A percentile compares a stretch with the other conserved stretches of the same genome.
Evolutionary conservation across 2,888 invertebrate genomes (phyloP).

Genomic region (Chymomyza fuscimana): DNA sequence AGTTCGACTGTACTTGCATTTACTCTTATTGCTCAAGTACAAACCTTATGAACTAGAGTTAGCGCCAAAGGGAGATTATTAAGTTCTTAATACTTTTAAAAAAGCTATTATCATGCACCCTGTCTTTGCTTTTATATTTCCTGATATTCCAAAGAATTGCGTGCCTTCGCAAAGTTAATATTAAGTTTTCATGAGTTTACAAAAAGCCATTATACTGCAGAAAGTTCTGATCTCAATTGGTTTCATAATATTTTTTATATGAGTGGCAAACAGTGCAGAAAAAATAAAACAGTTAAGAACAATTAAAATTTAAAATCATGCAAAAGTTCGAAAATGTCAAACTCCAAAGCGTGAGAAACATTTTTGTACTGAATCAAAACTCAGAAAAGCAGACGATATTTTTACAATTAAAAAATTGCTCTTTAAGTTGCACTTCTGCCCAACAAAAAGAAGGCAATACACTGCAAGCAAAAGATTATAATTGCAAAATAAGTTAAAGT

Average conservation of each 20-base stretch:
- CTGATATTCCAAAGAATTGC: constrained; percentile 3
- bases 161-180: not conserved
- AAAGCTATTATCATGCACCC: too few relatives aligned
- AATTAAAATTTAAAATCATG: constrained; percentile 78
- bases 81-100: too few relatives aligned
- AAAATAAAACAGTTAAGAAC: constrained; percentile 71
- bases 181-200: not conserved
- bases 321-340: constrained; percentile 80
- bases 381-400: constrained; percentile 64
- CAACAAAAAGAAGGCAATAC: constrained; percentile 22
- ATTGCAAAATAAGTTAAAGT: not conserved
- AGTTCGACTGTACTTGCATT: too few relatives aligned
- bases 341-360: constrained; percentile 79
- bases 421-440: constrained; percentile 42
- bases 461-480: constrained; percentile 25
- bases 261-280: not conserved
- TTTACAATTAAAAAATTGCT: constrained; percentile 67
- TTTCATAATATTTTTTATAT: constrained; percentile 27
- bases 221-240: constrained; percentile 43
- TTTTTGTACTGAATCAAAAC: constrained; percentile 72
- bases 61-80: too few relatives aligned
- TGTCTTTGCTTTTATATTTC: too few relatives aligned
- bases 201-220: not conserved
- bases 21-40: too few relatives aligned
- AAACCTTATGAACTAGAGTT: too few relatives aligned